phyloP scores from a whole-genome alignment of 2,888 invertebrate genomes.

The Ametastegia equiseti region DNA sequence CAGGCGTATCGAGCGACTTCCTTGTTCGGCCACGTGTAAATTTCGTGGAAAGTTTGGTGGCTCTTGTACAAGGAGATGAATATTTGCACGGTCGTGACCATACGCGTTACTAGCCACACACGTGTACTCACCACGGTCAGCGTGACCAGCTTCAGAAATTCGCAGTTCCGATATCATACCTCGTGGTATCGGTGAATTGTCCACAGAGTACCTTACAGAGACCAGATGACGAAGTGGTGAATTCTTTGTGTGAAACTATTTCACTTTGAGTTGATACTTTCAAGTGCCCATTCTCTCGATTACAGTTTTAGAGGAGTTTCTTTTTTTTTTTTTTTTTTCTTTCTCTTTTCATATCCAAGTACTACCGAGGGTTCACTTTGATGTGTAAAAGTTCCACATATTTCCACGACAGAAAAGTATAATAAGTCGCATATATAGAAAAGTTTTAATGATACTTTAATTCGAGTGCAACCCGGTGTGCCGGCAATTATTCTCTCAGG shows the following conservation, averaged over 20 bases:
- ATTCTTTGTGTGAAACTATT: too few relatives aligned
- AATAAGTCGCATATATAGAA: not conserved
- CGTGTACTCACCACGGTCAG: slow-evolving; percentile 80
- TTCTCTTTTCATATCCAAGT: not conserved
- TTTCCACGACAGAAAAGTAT: not conserved
- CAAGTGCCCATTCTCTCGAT: not conserved
- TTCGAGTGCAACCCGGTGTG: not conserved
- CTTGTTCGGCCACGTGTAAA: slow-evolving; percentile 78
- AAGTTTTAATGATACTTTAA: slow-evolving; percentile 35
- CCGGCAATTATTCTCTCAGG: not conserved
- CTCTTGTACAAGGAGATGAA: slow-evolving; percentile 78
- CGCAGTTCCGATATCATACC: slow-evolving; percentile 79
- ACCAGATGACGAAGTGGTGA: too few relatives aligned
- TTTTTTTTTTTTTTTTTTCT: not conserved
- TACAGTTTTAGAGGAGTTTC: too few relatives aligned
- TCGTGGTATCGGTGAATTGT: slow-evolving; percentile 72
- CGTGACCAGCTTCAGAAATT: slow-evolving; percentile 77
- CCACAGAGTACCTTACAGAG: slow-evolving; percentile 71
- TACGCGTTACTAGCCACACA: slow-evolving; percentile 82
- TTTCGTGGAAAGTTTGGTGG: slow-evolving; percentile 81
- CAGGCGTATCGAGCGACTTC: slow-evolving; percentile 79
- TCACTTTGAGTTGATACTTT: too few relatives aligned
- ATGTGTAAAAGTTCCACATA: not conserved
- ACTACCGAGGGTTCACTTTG: not conserved
- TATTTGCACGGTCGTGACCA: slow-evolving; percentile 79